Evolutionary conservation across 2,888 invertebrate genomes (phyloP).

Genomic region (Synanthedon vespiformis): DNA sequence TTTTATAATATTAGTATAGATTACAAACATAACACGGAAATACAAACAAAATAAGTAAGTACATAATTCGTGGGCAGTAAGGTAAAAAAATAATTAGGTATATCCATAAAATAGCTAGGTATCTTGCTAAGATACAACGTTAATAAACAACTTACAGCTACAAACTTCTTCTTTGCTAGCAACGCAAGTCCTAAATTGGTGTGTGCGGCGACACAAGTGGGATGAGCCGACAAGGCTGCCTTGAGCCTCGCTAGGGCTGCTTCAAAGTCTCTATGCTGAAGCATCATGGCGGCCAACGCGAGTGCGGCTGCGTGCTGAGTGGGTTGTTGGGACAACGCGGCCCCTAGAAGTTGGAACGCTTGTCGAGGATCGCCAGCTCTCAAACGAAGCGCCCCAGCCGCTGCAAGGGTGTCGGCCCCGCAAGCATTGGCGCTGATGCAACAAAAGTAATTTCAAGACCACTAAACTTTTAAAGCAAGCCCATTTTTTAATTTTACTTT

Average conservation of each 20-base stretch:
- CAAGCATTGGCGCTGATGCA: conserved; percentile 36
- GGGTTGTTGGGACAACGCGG: conserved; percentile 61
- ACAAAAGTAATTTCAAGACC: no score
- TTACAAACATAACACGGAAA: no score
- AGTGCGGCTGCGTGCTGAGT: conserved; percentile 60
- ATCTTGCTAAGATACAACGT: not conserved
- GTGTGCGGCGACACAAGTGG: conserved; percentile 56
- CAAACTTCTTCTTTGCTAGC: conserved; percentile 52
- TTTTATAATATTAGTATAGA: no score
- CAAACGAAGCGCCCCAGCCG: conserved; percentile 62
- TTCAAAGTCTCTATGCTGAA: conserved; percentile 57
- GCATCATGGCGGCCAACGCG: conserved; percentile 66
- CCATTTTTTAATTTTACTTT: no score
- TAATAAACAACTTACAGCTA: conserved; percentile 35
- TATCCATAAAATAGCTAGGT: no score
- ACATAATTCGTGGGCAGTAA: no score
- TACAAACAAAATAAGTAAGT: no score
- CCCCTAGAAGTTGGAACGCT: conserved; percentile 67
- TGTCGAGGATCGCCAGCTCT: conserved; percentile 58
- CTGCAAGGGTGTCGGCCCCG: conserved; percentile 62
- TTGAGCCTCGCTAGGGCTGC: conserved; percentile 61
- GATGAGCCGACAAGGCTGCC: conserved; percentile 53
- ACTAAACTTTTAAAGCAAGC: no score
- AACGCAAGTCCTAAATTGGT: conserved; percentile 52
- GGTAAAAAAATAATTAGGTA: no score